Conservation (phyloP, 1,140 invertebrate species). For the Atta colombica region DNA sequence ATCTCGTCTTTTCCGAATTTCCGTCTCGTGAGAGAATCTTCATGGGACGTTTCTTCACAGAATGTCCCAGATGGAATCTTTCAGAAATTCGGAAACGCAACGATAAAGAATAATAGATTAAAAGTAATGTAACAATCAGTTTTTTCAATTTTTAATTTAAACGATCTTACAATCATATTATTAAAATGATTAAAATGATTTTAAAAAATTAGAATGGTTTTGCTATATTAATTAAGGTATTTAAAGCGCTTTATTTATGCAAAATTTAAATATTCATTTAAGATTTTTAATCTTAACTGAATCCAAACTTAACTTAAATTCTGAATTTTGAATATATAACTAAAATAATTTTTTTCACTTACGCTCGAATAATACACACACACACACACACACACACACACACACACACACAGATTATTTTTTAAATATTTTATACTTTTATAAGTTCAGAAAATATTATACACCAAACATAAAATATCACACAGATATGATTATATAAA, state of each 20-base stretch:
- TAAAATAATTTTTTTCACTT: background rate
- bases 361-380: background rate
- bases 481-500: constrained; percentile 8
- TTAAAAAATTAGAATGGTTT: background rate
- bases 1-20: constrained; percentile 38
- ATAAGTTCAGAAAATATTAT: constrained; percentile 17
- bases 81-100: constrained; percentile 9
- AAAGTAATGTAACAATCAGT: background rate
- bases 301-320: background rate
- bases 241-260: background rate
- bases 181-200: background rate
- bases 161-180: background rate
- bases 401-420: background rate
- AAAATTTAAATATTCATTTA: background rate
- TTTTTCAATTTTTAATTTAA: background rate
- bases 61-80: constrained; percentile 1
- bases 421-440: background rate
- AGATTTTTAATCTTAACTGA: background rate
- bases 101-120: constrained; percentile 30
- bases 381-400: background rate
- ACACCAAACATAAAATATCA: background rate
- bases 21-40: constrained; percentile 5
- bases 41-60: background rate
- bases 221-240: background rate
- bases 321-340: background rate